Evolutionary conservation across 2,888 invertebrate genomes (phyloP).

Genomic region (Lasioglossum marginatum): DNA sequence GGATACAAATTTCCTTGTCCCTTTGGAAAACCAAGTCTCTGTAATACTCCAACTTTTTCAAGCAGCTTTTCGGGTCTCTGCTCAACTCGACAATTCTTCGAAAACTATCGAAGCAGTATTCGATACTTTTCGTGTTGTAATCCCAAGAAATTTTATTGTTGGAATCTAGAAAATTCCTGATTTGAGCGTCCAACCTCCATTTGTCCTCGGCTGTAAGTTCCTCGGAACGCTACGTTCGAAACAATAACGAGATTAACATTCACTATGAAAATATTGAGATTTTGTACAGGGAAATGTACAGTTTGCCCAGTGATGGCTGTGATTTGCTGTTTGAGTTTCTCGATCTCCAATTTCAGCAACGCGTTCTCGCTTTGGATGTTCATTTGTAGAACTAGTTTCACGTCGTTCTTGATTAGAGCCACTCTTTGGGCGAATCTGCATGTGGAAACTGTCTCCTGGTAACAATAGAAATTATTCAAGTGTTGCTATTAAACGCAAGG

Average conservation of each 20-base stretch:
- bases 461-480: not conserved
- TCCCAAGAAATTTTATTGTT: slow-evolving; percentile 53
- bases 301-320: slow-evolving; percentile 63
- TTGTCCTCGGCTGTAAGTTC: slow-evolving; percentile 41
- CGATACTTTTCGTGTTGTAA: slow-evolving; percentile 78
- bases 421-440: slow-evolving; percentile 86
- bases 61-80: slow-evolving; percentile 44
- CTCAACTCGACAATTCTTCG: slow-evolving; percentile 40
- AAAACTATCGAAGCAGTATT: slow-evolving; percentile 78
- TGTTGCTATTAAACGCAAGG: too few species aligned
- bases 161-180: slow-evolving; percentile 34
- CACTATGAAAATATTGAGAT: not conserved
- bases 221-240: not conserved
- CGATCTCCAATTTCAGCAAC: slow-evolving; percentile 83
- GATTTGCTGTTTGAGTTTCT: slow-evolving; percentile 80
- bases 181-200: slow-evolving; percentile 25
- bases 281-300: slow-evolving; percentile 10
- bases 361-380: slow-evolving; percentile 84
- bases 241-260: not conserved
- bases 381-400: slow-evolving; percentile 83
- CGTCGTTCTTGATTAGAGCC: slow-evolving; percentile 85
- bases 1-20: slow-evolving; percentile 84
- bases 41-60: slow-evolving; percentile 73
- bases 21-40: slow-evolving; percentile 79
- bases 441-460: slow-evolving; percentile 86